These are phyloP conservation scores for Danio jaintianensis DNA, from an alignment of 2,797 vertebrate genomes.

Conservation along the genomic window DNA sequence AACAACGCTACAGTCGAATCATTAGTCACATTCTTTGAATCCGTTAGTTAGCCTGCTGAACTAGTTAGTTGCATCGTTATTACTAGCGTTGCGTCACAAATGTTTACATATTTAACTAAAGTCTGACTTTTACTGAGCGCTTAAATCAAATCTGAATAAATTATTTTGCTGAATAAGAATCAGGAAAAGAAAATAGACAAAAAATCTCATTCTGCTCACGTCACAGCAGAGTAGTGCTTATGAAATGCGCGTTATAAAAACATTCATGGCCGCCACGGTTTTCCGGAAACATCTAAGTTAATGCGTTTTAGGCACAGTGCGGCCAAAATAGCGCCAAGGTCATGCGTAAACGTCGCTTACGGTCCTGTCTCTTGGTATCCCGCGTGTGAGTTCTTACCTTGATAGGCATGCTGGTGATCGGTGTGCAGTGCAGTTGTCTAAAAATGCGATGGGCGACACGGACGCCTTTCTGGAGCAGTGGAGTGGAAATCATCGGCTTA, in stretches of 20 bases:
- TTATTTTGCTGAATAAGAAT: too few species aligned
- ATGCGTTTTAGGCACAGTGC: not conserved
- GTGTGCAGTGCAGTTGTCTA: constrained; percentile 64
- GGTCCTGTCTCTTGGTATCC: not conserved
- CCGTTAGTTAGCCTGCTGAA: too few species aligned
- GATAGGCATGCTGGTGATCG: constrained; percentile 74
- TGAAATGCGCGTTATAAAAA: not conserved
- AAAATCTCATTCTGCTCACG: too few species aligned
- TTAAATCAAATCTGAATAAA: not conserved
- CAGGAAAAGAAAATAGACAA: not conserved
- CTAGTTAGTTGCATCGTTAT: too few species aligned
- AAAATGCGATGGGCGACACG: constrained; percentile 8
- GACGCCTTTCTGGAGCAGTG: constrained; percentile 52
- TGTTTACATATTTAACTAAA: not conserved
- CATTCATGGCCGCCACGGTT: not conserved
- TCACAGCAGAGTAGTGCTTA: not conserved
- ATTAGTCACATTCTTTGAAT: too few species aligned
- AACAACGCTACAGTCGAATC: too few species aligned
- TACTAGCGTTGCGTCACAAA: not conserved
- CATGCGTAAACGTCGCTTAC: not conserved
- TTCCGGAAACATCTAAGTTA: not conserved
- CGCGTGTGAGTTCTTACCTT: constrained; percentile 66
- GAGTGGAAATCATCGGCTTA: constrained; percentile 63
- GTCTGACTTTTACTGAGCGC: not conserved
- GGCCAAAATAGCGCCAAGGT: constrained; percentile 31